Evolutionary conservation across 2,113 vertebrate genomes (phyloP).

Genomic region (Euleptes europaea): DNA sequence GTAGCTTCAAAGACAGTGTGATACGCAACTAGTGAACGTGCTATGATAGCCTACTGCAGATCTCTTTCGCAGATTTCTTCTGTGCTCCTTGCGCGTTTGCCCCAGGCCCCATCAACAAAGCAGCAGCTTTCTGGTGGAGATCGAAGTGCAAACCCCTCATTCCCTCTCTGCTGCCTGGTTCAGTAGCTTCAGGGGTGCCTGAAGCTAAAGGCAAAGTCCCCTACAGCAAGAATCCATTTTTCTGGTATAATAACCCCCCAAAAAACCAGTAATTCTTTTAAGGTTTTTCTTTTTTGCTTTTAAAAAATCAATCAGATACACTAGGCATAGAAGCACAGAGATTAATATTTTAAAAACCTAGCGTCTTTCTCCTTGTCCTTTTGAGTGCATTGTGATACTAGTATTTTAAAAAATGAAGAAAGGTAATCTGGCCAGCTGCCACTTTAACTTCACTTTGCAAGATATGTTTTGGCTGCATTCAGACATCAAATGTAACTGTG

Average conservation of each 20-base stretch:
- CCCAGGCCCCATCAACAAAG: neutral
- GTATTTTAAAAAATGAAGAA: neutral
- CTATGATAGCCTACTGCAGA: neutral
- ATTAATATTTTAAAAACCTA: neutral
- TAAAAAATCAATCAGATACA: neutral
- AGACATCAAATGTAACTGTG: too few species aligned
- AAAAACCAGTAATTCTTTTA: slow-evolving; percentile 14
- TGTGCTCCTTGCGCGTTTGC: neutral
- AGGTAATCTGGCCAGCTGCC: neutral
- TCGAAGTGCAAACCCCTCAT: neutral
- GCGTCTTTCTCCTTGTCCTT: neutral
- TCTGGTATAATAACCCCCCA: neutral
- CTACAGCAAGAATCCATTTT: neutral
- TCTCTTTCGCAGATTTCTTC: neutral
- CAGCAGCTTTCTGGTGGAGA: neutral
- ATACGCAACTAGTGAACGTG: neutral
- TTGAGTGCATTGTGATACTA: neutral
- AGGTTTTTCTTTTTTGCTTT: neutral
- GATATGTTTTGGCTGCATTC: neutral
- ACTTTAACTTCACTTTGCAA: neutral
- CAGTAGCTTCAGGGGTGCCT: slow-evolving; percentile 9
- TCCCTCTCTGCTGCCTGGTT: neutral
- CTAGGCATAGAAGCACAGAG: neutral
- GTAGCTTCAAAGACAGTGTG: neutral
- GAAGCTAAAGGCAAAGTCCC: neutral